Percentiles rank a stretch among this genome's conserved stretches.
Conservation (phyloP, 2,888 invertebrate genomes). For the Dorcus hopei region DNA sequence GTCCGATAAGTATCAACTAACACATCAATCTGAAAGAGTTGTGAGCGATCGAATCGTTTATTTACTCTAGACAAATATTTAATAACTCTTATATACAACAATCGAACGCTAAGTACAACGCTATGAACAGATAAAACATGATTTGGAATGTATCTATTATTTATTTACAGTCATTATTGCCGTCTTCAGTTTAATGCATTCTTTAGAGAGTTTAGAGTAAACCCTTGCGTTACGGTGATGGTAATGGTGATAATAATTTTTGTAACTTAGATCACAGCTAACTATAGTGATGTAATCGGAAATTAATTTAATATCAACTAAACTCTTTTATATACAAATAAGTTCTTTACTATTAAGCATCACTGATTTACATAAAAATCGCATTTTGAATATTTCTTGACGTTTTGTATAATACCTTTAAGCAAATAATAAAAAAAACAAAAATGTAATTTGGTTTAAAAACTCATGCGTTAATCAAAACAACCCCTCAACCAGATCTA, state of each 20-base stretch:
- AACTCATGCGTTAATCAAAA: too few relatives aligned
- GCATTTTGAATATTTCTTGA: too few relatives aligned
- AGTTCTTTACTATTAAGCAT: too few relatives aligned
- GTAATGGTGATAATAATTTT: constrained; percentile 11
- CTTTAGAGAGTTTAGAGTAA: neutral
- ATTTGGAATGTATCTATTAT: constrained; percentile 30
- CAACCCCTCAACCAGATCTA: too few relatives aligned
- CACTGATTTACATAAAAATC: too few relatives aligned
- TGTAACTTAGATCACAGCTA: constrained; percentile 29
- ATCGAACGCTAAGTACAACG: constrained; percentile 30
- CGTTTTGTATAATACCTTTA: too few relatives aligned
- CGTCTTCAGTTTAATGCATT: constrained; percentile 28
- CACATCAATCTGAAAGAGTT: constrained; percentile 37
- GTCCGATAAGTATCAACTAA: constrained; percentile 31
- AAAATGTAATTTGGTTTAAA: too few relatives aligned
- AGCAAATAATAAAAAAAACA: too few relatives aligned
- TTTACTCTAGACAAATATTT: constrained; percentile 35
- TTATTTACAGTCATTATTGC: constrained; percentile 46
- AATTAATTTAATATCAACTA: neutral
- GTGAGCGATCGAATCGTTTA: constrained; percentile 35
- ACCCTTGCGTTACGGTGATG: neutral
- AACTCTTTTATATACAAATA: too few relatives aligned
- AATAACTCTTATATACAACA: constrained; percentile 40
- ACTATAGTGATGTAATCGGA: constrained; percentile 18
- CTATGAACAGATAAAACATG: constrained; percentile 42